These are phyloP conservation scores for Dufourea novaeangliae DNA, from an alignment of 1,140 invertebrate genomes.

Conservation along the genomic window DNA sequence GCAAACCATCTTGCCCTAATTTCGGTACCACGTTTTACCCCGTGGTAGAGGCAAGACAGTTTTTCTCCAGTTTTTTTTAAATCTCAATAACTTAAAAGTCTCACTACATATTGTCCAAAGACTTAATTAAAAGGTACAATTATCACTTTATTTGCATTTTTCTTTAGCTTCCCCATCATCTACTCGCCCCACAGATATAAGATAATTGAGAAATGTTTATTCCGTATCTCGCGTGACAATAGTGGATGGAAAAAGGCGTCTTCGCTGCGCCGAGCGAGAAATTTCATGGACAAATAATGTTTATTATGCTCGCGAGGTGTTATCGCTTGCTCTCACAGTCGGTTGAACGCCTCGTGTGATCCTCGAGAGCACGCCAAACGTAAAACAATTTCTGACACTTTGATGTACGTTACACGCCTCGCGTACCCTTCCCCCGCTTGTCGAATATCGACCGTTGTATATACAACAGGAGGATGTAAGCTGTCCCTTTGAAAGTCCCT, in stretches of 20 bases:
- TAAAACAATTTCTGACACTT: constrained; percentile 30
- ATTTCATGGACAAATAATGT: constrained; percentile 21
- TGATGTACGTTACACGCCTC: not conserved
- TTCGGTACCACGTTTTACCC: no score
- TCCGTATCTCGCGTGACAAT: no score
- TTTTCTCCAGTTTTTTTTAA: no score
- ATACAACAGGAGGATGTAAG: not conserved
- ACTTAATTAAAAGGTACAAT: no score
- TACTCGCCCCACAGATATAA: no score
- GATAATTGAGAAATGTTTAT: not conserved
- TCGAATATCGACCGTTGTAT: constrained; percentile 11
- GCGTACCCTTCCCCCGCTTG: not conserved
- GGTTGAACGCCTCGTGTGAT: not conserved
- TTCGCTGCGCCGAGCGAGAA: not conserved
- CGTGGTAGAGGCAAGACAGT: no score
- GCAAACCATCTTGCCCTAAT: no score
- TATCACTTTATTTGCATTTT: no score
- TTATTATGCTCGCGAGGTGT: constrained; percentile 15
- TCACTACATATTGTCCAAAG: no score
- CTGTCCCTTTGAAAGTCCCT: not conserved
- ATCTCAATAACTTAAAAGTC: no score
- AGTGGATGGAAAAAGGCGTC: no score
- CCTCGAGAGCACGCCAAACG: constrained; percentile 10
- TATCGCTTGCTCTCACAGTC: constrained; percentile 10
- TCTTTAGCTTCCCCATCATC: no score